Conservation (phyloP, 2,113 vertebrate genomes). For the Struthidea cinerea region DNA sequence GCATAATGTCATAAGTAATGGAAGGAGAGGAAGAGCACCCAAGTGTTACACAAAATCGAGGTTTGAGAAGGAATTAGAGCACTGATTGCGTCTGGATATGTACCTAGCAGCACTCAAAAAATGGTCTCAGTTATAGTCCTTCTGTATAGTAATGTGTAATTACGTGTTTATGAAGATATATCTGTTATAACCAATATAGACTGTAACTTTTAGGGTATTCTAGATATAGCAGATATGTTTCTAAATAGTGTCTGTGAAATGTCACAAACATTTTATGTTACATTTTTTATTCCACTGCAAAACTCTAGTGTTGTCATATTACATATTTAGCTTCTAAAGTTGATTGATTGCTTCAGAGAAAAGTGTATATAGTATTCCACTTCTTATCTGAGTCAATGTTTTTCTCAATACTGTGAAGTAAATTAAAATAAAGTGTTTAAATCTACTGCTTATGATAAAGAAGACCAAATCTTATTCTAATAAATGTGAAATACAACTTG, state of each 20-base stretch:
- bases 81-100: not conserved
- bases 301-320: constrained; percentile 57
- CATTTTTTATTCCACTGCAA: constrained; percentile 39
- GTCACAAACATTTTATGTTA: constrained; percentile 41
- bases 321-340: constrained; percentile 64
- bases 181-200: not conserved
- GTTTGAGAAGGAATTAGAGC: not conserved
- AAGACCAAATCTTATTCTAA: constrained; percentile 74
- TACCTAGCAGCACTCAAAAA: not conserved
- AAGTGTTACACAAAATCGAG: not conserved
- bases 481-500: constrained; percentile 78
- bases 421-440: constrained; percentile 81
- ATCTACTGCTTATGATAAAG: constrained; percentile 77
- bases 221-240: not conserved
- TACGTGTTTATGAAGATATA: not conserved
- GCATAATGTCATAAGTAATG: not conserved
- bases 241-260: not conserved
- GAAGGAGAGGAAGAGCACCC: not conserved
- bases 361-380: constrained; percentile 48
- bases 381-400: constrained; percentile 70
- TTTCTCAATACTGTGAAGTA: constrained; percentile 66
- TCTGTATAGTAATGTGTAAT: not conserved
- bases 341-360: constrained; percentile 65
- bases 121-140: not conserved
- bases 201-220: not conserved